Evolutionary conservation across 2,113 vertebrate genomes (phyloP).

Genomic region (Platycercus adscitus): DNA sequence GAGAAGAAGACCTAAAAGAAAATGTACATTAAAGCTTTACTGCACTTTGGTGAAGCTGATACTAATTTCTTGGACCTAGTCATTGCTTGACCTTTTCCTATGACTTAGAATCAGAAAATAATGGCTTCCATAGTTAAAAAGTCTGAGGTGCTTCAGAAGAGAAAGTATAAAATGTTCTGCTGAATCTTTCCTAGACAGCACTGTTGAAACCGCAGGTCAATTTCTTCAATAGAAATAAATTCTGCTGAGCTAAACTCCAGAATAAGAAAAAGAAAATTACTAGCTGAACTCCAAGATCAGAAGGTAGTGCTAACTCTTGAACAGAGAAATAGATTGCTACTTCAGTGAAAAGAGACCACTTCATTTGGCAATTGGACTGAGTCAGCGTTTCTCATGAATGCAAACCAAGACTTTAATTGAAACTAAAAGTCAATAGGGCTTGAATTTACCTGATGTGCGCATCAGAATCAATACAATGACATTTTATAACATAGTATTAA

Average conservation of each 20-base stretch:
- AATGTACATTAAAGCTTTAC: background rate
- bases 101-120: background rate
- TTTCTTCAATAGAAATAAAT: background rate
- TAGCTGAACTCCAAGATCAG: background rate
- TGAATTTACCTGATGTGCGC: background rate
- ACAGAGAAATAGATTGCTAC: background rate
- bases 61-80: background rate
- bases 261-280: background rate
- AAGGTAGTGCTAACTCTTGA: background rate
- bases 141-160: background rate
- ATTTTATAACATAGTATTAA: background rate
- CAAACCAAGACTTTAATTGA: background rate
- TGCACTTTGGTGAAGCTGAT: background rate
- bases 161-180: background rate
- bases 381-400: background rate
- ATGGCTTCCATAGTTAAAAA: slow-evolving; percentile 13
- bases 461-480: background rate
- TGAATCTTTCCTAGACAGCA: background rate
- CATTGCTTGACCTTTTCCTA: background rate
- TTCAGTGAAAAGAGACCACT: background rate
- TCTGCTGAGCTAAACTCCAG: background rate
- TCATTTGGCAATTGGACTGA: background rate
- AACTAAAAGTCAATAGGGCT: background rate
- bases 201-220: background rate
- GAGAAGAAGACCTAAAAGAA: background rate